A percentile compares a stretch with the other conserved stretches of the same genome.
Evolutionary conservation across 2,888 invertebrate genomes (phyloP).

Genomic region (Drosophila subsilvestris): DNA sequence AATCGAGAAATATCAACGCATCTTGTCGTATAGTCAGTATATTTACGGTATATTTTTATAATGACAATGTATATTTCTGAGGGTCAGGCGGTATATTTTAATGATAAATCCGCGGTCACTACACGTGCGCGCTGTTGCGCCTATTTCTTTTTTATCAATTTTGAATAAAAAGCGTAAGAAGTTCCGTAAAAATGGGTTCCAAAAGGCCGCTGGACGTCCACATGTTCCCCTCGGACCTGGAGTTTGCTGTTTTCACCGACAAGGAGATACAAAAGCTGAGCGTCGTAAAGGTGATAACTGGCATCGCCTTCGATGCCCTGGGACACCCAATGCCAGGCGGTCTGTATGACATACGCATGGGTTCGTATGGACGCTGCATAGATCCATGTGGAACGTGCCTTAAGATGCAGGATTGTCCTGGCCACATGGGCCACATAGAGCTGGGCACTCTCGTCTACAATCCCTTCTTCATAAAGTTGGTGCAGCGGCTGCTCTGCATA

Average conservation of each 20-base stretch:
- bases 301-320: slow-evolving; percentile 91
- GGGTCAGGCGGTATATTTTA: too few species aligned
- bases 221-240: slow-evolving; percentile 83
- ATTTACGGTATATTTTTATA: too few species aligned
- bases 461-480: slow-evolving; percentile 92
- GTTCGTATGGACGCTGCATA: slow-evolving; percentile 83
- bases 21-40: too few species aligned
- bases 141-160: slow-evolving; percentile 4
- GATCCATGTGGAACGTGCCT: slow-evolving; percentile 93
- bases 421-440: slow-evolving; percentile 98
- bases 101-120: too few species aligned
- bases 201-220: slow-evolving; percentile 70
- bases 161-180: neutral
- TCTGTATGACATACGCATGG: slow-evolving; percentile 94
- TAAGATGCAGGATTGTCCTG: slow-evolving; percentile 89
- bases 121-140: slow-evolving; percentile 37
- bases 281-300: slow-evolving; percentile 91
- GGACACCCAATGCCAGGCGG: slow-evolving; percentile 93
- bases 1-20: too few species aligned
- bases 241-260: slow-evolving; percentile 90
- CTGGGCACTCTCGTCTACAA: slow-evolving; percentile 95
- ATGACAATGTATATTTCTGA: too few species aligned
- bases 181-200: slow-evolving; percentile 59
- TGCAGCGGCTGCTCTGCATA: slow-evolving; percentile 88
- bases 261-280: slow-evolving; percentile 92